Base-by-base conservation (phyloP, 1,140 invertebrate species). In the Bombus waltoni region DNA sequence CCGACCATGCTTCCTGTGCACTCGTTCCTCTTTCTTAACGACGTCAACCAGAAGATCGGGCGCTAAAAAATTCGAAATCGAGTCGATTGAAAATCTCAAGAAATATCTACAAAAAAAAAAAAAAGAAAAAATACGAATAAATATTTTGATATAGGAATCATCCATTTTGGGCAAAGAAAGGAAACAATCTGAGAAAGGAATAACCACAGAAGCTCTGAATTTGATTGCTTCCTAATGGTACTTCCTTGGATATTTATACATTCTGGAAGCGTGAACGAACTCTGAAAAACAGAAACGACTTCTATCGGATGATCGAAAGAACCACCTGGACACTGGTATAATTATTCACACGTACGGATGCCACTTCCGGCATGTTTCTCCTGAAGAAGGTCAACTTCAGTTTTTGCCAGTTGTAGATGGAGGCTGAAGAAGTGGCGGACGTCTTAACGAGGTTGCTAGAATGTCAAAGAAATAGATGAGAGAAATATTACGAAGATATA, bases 331-430 rank as follows among this genome's bases (percentile, higher is more conserved):
- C 11, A 71, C n/a, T 28, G n/a, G 25, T 35, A 42, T 72, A 53
- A 82, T 82, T 82, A 82, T 72, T 72, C 38, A 57, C 32, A 32
- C 57, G 53, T 81, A 62, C 70, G 70, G 40, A 73, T 73, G 38
- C 25, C 42, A 25, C 42, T 82, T 59, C 66, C 66, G 13, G 44
- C 28, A 47, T 35, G 68, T 72, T 62, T 68, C 68, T 38, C 4
- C 5, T 10, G 66, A 73, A 40, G 71, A 59, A n/a, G 25, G 18
- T 65, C 11, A 53, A 35, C 25, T 13, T 28, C 53, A 25, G 53
- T 81, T 73, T 73, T 74, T 73, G 40, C 22, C 1, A 35, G 53
- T 32, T 40, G 6, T 44, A 25, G 42, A 53, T 25, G 10, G 22
- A 35, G 53, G n/a, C 18, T 73, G 42, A 22, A 15, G 15, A 22